Evolutionary conservation across 1,140 invertebrate genomes (phyloP).

Genomic region (Drosophila tristis): DNA sequence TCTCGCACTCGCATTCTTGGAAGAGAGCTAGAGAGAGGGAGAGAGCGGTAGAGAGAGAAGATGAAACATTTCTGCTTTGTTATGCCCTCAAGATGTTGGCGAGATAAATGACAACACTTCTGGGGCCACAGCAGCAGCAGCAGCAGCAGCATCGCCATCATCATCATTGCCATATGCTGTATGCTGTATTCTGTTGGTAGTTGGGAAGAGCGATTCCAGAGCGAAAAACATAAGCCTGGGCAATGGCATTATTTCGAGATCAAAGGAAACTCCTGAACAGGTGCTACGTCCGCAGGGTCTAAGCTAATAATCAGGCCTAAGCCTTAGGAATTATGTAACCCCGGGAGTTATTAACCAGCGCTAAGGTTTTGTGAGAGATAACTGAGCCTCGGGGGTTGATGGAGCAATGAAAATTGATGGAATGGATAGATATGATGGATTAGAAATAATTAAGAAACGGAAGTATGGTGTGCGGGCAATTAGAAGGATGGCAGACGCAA

Average conservation of each 20-base stretch:
- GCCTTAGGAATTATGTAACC: slow-evolving; percentile 18
- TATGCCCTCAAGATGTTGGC: slow-evolving; percentile 73
- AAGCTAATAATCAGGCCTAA: slow-evolving; percentile 52
- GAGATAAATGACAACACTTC: slow-evolving; percentile 78
- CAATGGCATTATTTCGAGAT: slow-evolving; percentile 44
- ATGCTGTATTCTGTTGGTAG: slow-evolving; percentile 21
- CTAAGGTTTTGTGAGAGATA: neutral
- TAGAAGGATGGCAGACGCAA: too few species aligned
- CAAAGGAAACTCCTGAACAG: slow-evolving; percentile 53
- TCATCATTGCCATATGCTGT: slow-evolving; percentile 46
- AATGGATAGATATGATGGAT: too few species aligned
- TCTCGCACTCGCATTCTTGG: slow-evolving; percentile 3
- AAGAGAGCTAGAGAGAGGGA: too few species aligned
- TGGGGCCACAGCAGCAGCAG: slow-evolving; percentile 12
- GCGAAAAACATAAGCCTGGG: slow-evolving; percentile 39
- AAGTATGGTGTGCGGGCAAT: too few species aligned
- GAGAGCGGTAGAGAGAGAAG: too few species aligned
- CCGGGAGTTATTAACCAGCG: neutral
- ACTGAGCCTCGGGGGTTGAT: slow-evolving; percentile 22
- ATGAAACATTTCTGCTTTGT: slow-evolving; percentile 39
- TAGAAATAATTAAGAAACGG: too few species aligned
- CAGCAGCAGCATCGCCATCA: neutral
- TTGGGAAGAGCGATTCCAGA: neutral
- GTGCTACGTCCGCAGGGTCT: slow-evolving; percentile 28
- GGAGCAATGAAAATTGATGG: slow-evolving; percentile 1